phyloP scores from a whole-genome alignment of 2,888 invertebrate species.

The Drosophila greeni region DNA sequence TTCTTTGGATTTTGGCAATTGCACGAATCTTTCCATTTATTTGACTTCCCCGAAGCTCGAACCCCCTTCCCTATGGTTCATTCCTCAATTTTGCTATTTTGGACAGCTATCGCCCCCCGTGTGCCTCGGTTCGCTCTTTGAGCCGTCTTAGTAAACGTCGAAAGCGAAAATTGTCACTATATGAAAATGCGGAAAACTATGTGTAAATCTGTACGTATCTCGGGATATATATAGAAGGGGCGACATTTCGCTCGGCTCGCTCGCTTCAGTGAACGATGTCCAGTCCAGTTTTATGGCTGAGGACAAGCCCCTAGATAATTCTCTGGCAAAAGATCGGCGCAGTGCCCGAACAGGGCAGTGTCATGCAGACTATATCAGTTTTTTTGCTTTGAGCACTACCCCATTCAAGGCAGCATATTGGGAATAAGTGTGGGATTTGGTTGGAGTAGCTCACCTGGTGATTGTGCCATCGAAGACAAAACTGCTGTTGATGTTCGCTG shows the following conservation, averaged over 20 bases:
- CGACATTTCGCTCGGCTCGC: slow-evolving; percentile 62
- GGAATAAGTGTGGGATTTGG: not conserved
- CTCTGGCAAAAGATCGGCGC: slow-evolving; percentile 9
- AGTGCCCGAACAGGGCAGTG: not conserved
- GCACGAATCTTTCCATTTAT: slow-evolving; percentile 71
- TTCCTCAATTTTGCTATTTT: slow-evolving; percentile 58
- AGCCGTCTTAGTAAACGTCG: slow-evolving; percentile 51
- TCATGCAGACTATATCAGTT: not conserved
- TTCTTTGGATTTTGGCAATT: slow-evolving; percentile 74
- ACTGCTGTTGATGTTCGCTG: slow-evolving; percentile 82
- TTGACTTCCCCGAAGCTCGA: slow-evolving; percentile 42
- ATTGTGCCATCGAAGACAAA: slow-evolving; percentile 92
- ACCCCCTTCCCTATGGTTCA: not conserved
- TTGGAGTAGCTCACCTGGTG: slow-evolving; percentile 82
- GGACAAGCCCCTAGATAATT: slow-evolving; percentile 57
- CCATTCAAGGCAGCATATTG: not conserved
- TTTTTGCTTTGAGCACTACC: not conserved
- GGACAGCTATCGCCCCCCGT: slow-evolving; percentile 53
- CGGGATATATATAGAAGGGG: slow-evolving; percentile 61
- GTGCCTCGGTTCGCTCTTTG: slow-evolving; percentile 35
- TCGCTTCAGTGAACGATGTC: slow-evolving; percentile 59
- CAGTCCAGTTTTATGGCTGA: slow-evolving; percentile 56
- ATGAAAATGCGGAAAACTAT: slow-evolving; percentile 70
- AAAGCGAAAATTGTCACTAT: slow-evolving; percentile 63
- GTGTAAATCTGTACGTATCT: slow-evolving; percentile 59